Percentiles rank a stretch among this genome's conserved stretches.
phyloP scores from a whole-genome alignment of 2,113 vertebrate species.

The Trogon surrucura region DNA sequence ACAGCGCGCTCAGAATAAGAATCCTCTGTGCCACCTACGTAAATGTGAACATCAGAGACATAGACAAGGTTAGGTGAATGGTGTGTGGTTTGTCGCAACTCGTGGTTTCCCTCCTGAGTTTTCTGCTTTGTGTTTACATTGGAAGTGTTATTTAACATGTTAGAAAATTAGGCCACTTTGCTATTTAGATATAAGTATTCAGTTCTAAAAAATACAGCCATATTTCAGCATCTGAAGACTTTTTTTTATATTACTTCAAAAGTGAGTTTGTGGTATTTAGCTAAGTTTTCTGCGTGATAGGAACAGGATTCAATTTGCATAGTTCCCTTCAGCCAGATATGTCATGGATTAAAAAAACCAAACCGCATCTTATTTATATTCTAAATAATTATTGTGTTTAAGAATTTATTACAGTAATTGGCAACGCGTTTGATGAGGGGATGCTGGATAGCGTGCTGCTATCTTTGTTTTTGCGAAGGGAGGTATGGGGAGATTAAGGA shows the following conservation, averaged over 20 bases:
- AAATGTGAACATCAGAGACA: slow-evolving; percentile 98
- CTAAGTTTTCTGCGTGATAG: neutral
- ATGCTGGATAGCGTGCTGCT: neutral
- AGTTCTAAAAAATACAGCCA: neutral
- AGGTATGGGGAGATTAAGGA: neutral
- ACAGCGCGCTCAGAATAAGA: slow-evolving; percentile 90
- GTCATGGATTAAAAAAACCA: neutral
- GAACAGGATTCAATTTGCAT: neutral
- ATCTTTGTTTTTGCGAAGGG: neutral
- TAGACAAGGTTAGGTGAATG: slow-evolving; percentile 88
- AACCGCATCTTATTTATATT: neutral
- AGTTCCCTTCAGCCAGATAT: neutral
- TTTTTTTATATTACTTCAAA: neutral
- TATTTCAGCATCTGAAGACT: neutral
- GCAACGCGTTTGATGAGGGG: neutral
- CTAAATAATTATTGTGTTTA: neutral
- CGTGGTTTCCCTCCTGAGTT: neutral
- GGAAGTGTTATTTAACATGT: neutral
- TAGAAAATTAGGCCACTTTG: neutral
- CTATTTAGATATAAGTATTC: neutral
- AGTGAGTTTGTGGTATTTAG: neutral
- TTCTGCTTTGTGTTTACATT: neutral
- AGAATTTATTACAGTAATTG: neutral
- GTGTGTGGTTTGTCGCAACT: neutral
- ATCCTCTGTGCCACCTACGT: slow-evolving; percentile 98